phyloP scores from a whole-genome alignment of 2,888 invertebrate species.

The Ophioninae sp. region DNA sequence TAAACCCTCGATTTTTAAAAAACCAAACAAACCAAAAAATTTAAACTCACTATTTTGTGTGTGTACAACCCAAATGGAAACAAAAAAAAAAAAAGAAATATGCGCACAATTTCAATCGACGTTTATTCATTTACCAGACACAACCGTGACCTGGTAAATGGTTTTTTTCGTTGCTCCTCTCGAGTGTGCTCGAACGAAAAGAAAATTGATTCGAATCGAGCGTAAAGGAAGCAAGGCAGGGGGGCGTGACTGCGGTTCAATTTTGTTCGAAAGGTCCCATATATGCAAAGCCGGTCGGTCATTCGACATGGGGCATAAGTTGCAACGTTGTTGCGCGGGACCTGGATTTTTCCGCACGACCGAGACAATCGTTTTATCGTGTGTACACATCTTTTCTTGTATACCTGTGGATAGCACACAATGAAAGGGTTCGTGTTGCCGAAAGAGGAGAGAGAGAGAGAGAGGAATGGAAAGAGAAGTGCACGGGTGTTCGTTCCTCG shows the following conservation, averaged over 20 bases:
- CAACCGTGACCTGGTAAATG: not conserved
- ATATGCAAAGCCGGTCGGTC: not conserved
- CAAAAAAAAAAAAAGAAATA: too few relatives aligned
- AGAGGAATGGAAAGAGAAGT: not conserved
- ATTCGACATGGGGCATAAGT: slow-evolving; percentile 22
- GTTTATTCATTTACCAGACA: not conserved
- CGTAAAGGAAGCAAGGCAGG: not conserved
- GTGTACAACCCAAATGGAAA: too few relatives aligned
- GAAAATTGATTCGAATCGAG: not conserved
- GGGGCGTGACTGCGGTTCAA: not conserved
- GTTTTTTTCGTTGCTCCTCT: not conserved
- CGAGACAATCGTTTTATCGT: slow-evolving; percentile 42
- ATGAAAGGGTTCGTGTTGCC: not conserved
- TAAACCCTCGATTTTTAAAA: too few relatives aligned
- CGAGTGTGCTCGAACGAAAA: not conserved
- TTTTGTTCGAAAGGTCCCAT: not conserved
- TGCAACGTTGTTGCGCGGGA: slow-evolving; percentile 12
- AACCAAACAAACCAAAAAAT: too few relatives aligned
- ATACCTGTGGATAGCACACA: not conserved
- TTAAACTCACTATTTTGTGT: too few relatives aligned
- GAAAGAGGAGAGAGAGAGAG: not conserved
- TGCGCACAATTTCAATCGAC: too few relatives aligned
- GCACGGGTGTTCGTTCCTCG: slow-evolving; percentile 26
- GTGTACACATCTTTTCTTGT: not conserved
- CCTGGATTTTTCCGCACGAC: slow-evolving; percentile 40